Evolutionary conservation across 1,140 invertebrate genomes (phyloP), one percentile per base, ranked within the genome.

Genomic region (Rhagoletis zephyria): DNA sequence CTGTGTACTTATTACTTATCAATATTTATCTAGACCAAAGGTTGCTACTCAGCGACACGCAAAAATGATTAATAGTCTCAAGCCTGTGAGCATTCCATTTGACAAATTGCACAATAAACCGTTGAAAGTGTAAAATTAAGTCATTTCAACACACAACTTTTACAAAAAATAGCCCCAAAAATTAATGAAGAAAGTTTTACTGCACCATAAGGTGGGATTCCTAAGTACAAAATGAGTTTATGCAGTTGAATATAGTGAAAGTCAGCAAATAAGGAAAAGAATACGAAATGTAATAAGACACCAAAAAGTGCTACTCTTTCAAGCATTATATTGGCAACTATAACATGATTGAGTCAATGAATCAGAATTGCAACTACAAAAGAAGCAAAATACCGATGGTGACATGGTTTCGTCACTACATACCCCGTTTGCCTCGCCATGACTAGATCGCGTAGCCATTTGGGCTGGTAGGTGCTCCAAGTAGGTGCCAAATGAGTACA

Each of bases 171-270:
- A 89, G 89, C 87, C 87, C 89, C 89, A 89, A 88, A 90, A 91
- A 92, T 91, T 90, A 92, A 92, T 92, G 91, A 92, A 92, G 89
- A 91, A 92, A 90, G 88, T 92, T 92, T 90, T 90, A 89, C 88
- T 45, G 70, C 45, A 87, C 16, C 10, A 30, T 16, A 16, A 63
- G 12, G 40, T 40, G 42, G 5, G 16, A 40, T 70, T 19, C 51
- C 40, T 19, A 86, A 40, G 42, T 48, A 42, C 74, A 48, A 87
- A 87, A 74, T 14, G 70, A 87, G 74, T 85, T 85, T 64, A 87
- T 87, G 77, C 85, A 85, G 85, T 48, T 81, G 56, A 85, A 81
- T 85, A 87, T 60, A 65, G 85, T 45, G 65, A 85, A 77, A 30
- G 16, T 4, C 40, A 10, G 1, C 10, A 64, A 67, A 42, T 60